Evolutionary conservation across 2,888 invertebrate genomes (phyloP).

Genomic region (Megastigmus dorsalis): DNA sequence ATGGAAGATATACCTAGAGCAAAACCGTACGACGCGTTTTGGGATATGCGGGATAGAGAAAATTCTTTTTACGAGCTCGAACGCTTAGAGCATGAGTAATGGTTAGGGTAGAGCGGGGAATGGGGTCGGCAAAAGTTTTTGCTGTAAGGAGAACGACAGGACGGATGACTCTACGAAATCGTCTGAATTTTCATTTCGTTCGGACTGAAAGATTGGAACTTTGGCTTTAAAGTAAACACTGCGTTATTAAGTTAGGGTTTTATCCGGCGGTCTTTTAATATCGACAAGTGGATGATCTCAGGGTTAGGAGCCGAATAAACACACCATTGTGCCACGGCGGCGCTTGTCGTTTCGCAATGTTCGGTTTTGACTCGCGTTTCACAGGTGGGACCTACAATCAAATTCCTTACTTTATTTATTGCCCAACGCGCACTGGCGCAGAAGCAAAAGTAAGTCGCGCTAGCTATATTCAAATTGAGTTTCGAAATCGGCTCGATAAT

Average conservation of each 20-base stretch:
- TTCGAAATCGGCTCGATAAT: too few relatives aligned
- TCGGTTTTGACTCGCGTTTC: not conserved
- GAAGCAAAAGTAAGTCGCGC: too few relatives aligned
- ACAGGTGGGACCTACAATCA: not conserved
- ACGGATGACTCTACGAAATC: too few relatives aligned
- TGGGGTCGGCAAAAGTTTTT: not conserved
- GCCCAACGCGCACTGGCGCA: too few relatives aligned
- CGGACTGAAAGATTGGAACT: too few relatives aligned
- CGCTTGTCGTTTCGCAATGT: not conserved
- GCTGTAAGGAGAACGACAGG: too few relatives aligned
- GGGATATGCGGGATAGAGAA: not conserved
- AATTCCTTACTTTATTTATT: not conserved
- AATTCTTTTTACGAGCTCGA: not conserved
- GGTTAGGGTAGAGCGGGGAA: too few relatives aligned
- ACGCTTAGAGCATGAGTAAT: not conserved
- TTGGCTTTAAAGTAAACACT: too few relatives aligned
- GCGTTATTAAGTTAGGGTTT: too few relatives aligned
- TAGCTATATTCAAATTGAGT: too few relatives aligned
- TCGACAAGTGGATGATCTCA: constrained; percentile 18
- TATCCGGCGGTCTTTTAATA: too few relatives aligned
- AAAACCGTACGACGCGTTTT: not conserved
- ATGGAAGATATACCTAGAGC: not conserved
- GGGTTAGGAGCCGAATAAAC: constrained; percentile 2
- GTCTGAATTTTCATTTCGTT: too few relatives aligned
- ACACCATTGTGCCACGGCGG: not conserved